Conservation (phyloP, 2,888 invertebrate genomes). For the Poecilobothrus nobilitatus region DNA sequence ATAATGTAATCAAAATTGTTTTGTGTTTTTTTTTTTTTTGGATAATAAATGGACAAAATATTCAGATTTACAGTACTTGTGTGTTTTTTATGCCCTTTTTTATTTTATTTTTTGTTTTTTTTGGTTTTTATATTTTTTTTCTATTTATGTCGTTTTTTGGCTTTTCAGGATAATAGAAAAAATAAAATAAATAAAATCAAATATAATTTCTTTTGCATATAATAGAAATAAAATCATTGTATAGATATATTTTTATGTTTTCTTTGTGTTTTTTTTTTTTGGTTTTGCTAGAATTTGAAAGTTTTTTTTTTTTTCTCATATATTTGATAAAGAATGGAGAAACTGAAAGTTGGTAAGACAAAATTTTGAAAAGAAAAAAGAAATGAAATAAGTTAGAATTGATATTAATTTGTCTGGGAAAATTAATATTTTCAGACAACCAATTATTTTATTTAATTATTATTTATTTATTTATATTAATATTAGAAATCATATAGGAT, state of each 20-base stretch:
- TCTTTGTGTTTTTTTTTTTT: no score
- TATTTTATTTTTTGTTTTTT: background rate
- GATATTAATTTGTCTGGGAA: no score
- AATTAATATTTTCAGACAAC: no score
- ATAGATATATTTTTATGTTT: no score
- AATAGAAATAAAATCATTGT: no score
- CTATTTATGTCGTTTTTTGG: no score
- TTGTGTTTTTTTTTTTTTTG: background rate
- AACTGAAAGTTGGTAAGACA: background rate
- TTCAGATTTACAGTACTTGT: background rate
- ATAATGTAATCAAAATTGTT: background rate
- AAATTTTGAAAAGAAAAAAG: no score
- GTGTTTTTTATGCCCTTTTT: background rate
- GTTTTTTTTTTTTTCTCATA: background rate
- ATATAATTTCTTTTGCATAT: background rate
- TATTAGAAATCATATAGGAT: no score
- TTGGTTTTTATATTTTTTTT: no score
- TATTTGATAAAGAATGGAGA: background rate
- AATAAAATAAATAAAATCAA: slow-evolving; percentile 1
- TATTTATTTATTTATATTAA: no score
- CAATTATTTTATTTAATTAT: no score
- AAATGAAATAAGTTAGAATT: no score
- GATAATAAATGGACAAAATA: background rate
- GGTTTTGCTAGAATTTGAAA: background rate
- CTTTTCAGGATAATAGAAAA: background rate